phyloP scores from a whole-genome alignment of 1,140 invertebrate genomes.

The Drosophila biarmipes region DNA sequence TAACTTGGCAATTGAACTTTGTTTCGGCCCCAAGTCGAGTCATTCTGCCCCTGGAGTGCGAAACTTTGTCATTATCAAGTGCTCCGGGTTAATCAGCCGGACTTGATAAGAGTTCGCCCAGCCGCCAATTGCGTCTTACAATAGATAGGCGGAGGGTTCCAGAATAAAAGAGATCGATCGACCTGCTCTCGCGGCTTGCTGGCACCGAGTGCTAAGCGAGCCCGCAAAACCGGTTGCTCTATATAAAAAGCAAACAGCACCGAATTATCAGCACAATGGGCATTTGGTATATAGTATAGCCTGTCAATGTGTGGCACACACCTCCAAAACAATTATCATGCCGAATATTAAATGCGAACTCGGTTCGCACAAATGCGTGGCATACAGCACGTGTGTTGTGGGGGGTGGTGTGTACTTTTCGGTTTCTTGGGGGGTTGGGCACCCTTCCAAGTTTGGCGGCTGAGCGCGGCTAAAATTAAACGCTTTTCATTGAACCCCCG shows the following conservation, averaged over 20 bases:
- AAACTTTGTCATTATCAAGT: conserved; percentile 14
- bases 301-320: conserved; percentile 44
- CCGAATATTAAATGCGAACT: conserved; percentile 13
- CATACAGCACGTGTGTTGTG: conserved; percentile 22
- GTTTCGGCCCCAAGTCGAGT: conserved; percentile 22
- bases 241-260: conserved; percentile 31
- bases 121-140: conserved; percentile 25
- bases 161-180: conserved; percentile 5
- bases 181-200: not conserved
- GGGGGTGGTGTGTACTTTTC: not conserved
- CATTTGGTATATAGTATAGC: conserved; percentile 5
- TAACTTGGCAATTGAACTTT: conserved; percentile 49
- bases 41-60: not conserved
- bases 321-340: conserved; percentile 56
- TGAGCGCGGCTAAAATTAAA: conserved; percentile 51
- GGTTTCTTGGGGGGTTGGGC: conserved; percentile 22
- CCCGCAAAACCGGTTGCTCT: conserved; percentile 43
- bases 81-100: conserved; percentile 7
- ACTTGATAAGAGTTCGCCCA: conserved; percentile 25
- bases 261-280: conserved; percentile 51
- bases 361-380: not conserved
- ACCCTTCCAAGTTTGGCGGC: conserved; percentile 45
- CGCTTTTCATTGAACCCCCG: conserved; percentile 38
- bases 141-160: conserved; percentile 23
- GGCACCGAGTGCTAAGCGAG: conserved; percentile 9